Conservation (phyloP, 37 sponge, comb jelly and placozoan genomes). For the Chondrilla cf. caribensis region DNA sequence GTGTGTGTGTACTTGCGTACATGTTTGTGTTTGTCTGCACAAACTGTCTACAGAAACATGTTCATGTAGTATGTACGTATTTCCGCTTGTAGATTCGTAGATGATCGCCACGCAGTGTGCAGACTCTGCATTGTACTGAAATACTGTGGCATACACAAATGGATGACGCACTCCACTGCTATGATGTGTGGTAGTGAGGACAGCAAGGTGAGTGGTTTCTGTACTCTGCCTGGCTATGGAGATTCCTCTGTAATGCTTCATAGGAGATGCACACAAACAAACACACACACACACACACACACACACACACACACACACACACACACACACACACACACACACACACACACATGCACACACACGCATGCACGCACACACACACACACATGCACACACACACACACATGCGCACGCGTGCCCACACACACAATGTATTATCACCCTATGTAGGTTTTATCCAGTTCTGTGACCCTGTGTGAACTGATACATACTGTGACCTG, state of each 20-base stretch:
- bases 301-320: constrained; percentile 25
- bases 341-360: constrained; percentile 16
- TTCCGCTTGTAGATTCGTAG: too few relatives aligned
- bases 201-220: not conserved
- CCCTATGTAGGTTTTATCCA: not conserved
- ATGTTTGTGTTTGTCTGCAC: too few relatives aligned
- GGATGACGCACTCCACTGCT: not conserved
- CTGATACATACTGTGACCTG: not conserved
- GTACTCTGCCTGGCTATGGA: too few relatives aligned
- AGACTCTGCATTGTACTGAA: not conserved
- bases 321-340: constrained; percentile 32
- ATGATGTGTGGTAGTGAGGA: not conserved
- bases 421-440: not conserved
- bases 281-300: constrained; percentile 25
- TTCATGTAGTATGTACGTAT: too few relatives aligned
- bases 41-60: too few relatives aligned
- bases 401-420: not conserved
- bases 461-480: not conserved
- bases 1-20: too few relatives aligned
- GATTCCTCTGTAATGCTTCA: too few relatives aligned
- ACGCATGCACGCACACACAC: constrained; percentile 2
- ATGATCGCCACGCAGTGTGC: not conserved
- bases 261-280: constrained; percentile 1
- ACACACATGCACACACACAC: constrained; percentile 27
- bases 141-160: not conserved